These are phyloP conservation scores for Theonella swinhoei DNA, from an alignment of 37 sponge, comb jelly and placozoan species.

Conservation along the genomic window DNA sequence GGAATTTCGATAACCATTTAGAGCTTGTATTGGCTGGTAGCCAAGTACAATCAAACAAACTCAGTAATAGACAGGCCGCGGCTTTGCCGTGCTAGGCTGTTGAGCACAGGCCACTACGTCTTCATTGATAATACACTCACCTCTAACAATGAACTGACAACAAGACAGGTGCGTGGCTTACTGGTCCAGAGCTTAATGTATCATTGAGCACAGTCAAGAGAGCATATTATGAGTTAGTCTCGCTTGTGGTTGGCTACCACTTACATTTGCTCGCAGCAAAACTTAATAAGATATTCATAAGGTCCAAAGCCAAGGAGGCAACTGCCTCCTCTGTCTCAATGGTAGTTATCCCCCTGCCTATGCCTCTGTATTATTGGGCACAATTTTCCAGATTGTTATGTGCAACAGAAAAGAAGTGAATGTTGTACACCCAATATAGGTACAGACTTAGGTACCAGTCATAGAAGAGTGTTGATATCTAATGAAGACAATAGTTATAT, in stretches of 20 bases:
- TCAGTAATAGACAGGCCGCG: background rate
- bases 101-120: background rate
- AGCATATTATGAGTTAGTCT: constrained; percentile 14
- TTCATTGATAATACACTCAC: constrained; percentile 15
- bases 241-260: background rate
- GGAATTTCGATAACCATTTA: background rate
- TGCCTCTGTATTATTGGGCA: no score
- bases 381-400: background rate
- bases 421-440: constrained; percentile 33
- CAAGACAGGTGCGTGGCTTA: constrained; percentile 1
- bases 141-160: constrained; percentile 48
- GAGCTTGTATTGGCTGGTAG: background rate
- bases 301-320: no score
- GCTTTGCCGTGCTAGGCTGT: background rate
- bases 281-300: no score
- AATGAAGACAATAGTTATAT: no score
- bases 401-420: constrained; percentile 1
- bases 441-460: no score
- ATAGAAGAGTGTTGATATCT: no score
- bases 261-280: no score
- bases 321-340: no score
- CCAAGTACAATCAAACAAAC: background rate
- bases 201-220: constrained; percentile 24
- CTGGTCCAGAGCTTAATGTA: no score
- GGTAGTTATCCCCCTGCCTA: no score